Evolutionary conservation across 2,888 invertebrate species (phyloP), one percentile per base, ranked within the genome.

Genomic region (Eupelmus urozonus): DNA sequence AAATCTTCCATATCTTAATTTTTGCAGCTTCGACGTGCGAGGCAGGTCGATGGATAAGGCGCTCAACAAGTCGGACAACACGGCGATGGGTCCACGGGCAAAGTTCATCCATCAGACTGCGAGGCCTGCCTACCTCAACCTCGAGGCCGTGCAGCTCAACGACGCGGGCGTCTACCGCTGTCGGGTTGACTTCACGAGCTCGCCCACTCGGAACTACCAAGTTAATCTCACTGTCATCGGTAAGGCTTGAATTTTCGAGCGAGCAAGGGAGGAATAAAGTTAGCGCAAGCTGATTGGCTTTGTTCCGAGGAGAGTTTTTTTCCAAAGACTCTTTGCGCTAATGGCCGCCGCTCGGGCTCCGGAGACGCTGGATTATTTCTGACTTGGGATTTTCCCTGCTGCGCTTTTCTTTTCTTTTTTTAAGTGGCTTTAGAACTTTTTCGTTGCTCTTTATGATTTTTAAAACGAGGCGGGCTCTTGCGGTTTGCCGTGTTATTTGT

Each of bases 171-270:
- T 91, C 81, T 92, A 92, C 85, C 89, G 92, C 65, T 92, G 92
- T 85, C 87, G 92, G 67, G 92, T 92, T 27, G 92, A 92, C 86
- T 92, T 92, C 85, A 90, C 89, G 80, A 90, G 91, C 82, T 91
- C 92, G 18, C 92, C 92, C 9, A 92, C 92, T 63, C 90, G 91
- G 82, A 92, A 92, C 86, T 91, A 90, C 83, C 91, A 91, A 87
- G 91, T 92, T 83, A 91, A 92, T 85, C 90, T 92, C 81, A 91
- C 91, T 69, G 91, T 92, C 76, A 91, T 92, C 83, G 91, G 92
- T 92, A 87, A 90, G 89, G 81, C 49, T 42, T 18, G 2, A 51
- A n/a, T 1, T 3, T 27, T 42, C 3, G 0, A 18, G 9, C 45
- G 2, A 45, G 16, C 45, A 45, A 18, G 65, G 4, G 11, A 18